These are phyloP conservation scores for Siniperca chuatsi DNA, from an alignment of 2,113 vertebrate species.

Conservation along the genomic window DNA sequence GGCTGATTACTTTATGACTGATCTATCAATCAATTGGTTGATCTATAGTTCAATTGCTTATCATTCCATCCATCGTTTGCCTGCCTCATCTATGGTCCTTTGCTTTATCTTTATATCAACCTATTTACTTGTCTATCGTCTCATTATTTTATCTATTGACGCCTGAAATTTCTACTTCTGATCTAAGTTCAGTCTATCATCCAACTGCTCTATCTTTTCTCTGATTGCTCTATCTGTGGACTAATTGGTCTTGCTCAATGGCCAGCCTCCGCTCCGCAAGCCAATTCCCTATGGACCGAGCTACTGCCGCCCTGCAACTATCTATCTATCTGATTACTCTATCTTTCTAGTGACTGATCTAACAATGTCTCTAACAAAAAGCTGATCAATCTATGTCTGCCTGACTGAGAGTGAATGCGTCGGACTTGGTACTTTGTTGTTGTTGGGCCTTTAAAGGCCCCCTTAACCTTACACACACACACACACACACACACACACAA, in stretches of 20 bases:
- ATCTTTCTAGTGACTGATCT: neutral
- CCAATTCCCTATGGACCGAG: too few species aligned
- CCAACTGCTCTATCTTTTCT: too few species aligned
- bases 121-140: neutral
- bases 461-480: neutral
- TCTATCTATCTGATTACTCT: neutral
- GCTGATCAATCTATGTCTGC: neutral
- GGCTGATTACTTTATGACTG: too few species aligned
- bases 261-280: too few species aligned
- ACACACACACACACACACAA: constrained; percentile 11
- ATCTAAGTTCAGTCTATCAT: neutral
- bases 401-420: neutral
- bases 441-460: neutral
- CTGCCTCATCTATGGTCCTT: too few species aligned
- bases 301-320: too few species aligned
- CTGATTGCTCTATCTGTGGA: too few species aligned
- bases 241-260: too few species aligned
- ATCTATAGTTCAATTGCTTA: too few species aligned
- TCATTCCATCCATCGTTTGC: neutral
- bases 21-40: too few species aligned
- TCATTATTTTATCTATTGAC: too few species aligned
- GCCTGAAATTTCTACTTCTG: too few species aligned
- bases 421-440: neutral
- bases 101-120: neutral
- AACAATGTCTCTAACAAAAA: neutral